Evolutionary conservation across 2,797 vertebrate genomes (phyloP), one percentile per base, ranked within the genome.

Genomic region (Pipistrellus pipistrellus): DNA sequence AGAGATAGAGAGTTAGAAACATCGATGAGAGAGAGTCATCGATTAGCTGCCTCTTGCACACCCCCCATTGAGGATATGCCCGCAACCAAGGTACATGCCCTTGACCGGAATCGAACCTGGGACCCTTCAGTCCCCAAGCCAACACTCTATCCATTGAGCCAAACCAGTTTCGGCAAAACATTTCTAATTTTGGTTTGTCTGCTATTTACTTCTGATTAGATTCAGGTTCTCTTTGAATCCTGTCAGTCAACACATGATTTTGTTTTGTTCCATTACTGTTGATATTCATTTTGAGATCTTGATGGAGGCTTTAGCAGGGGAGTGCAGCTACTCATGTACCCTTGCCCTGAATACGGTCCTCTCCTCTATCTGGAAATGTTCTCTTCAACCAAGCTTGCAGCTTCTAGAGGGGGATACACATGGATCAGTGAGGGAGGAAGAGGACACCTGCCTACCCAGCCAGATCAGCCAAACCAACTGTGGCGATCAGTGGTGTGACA

Each of bases 401-500:
- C 99, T 99, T 99, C 99, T 99, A 99, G 44, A 44, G 99, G 99
- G 99, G 99, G 99, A 99, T 98, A 98, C 99, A 99, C 98, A 98
- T 99, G 99, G 99, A 99, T 97, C 98, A 98, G 98, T 99, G 99
- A 99, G 99, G 99, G 99, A 99, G 99, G 99, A 99, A 99, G 99
- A 99, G 99, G 99, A 99, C 99, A 99, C 99, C 99, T 98, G 98
- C 99, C 99, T 99, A 99, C 99, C 99, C 99, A 98, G 98, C 98
- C 98, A 99, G 99, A 99, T 99, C 99, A 99, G 99, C 99, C 98
- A 99, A 99, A 99, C 99, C 99, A 99, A 99, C 99, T 98, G 99
- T 99, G 99, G 99, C 98, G 99, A 99, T 99, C 99, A 99, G 99
- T 99, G 99, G 99, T 99, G 99, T 99, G 99, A 99, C 99, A 99